These are phyloP conservation scores for Dicyrtomina minuta DNA, from an alignment of 2,888 invertebrate species.

Conservation along the genomic window DNA sequence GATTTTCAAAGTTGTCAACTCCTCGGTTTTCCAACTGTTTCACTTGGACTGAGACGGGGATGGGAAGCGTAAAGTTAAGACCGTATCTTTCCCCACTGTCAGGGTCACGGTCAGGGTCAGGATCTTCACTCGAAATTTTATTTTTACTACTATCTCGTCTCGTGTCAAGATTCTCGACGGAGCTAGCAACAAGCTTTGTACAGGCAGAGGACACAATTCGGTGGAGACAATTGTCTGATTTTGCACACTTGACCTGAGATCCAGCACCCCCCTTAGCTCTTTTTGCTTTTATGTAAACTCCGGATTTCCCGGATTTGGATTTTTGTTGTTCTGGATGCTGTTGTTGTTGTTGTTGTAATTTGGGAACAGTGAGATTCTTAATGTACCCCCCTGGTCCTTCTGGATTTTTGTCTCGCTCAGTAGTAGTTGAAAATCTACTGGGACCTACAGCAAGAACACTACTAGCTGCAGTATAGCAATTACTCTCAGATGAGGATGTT, in stretches of 20 bases:
- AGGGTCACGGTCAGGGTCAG: not conserved
- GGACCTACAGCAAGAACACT: too few relatives aligned
- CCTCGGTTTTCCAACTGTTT: slow-evolving; percentile 12
- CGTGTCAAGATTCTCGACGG: slow-evolving; percentile 37
- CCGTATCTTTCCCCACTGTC: not conserved
- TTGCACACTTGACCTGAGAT: slow-evolving; percentile 41
- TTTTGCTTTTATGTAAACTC: too few relatives aligned
- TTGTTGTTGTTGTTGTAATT: too few relatives aligned
- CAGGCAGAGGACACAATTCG: slow-evolving; percentile 43
- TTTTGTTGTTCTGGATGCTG: too few relatives aligned
- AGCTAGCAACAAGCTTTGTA: slow-evolving; percentile 26
- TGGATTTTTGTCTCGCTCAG: too few relatives aligned
- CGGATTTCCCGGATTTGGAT: too few relatives aligned
- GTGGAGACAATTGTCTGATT: slow-evolving; percentile 52
- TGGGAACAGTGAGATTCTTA: too few relatives aligned
- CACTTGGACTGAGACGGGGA: slow-evolving; percentile 10
- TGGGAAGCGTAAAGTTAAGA: not conserved
- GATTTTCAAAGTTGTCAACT: too few relatives aligned
- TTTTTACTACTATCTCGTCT: too few relatives aligned
- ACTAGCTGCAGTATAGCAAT: slow-evolving; percentile 4
- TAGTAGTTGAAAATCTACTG: too few relatives aligned
- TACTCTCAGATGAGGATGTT: slow-evolving; percentile 24
- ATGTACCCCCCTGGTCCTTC: too few relatives aligned
- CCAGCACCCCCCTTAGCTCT: not conserved
- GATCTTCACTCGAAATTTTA: not conserved